Conservation (phyloP, 2,888 invertebrate species). For the Cabera pusaria region DNA sequence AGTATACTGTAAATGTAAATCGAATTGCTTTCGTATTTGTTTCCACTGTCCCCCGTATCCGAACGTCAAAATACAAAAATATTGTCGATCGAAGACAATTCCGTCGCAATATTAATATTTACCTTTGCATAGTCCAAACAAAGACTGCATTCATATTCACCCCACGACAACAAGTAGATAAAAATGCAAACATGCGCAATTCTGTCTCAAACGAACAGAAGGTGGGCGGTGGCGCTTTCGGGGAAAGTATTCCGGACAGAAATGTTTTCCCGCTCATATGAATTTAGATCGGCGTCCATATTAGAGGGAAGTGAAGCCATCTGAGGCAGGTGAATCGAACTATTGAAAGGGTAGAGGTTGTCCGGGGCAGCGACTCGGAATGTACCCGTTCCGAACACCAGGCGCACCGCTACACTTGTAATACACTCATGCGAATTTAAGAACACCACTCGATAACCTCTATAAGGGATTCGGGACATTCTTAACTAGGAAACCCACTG, state of each 20-base stretch:
- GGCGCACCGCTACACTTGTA: constrained; percentile 39
- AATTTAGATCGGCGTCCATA: constrained; percentile 74
- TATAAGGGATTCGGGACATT: constrained; percentile 12
- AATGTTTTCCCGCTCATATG: constrained; percentile 76
- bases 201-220: constrained; percentile 74
- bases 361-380: constrained; percentile 36
- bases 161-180: constrained; percentile 79
- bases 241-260: constrained; percentile 66
- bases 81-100: constrained; percentile 54
- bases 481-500: neutral
- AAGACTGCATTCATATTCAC: constrained; percentile 75
- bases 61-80: constrained; percentile 43
- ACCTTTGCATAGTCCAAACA: constrained; percentile 68
- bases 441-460: constrained; percentile 23
- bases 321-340: constrained; percentile 67
- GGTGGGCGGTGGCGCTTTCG: constrained; percentile 51
- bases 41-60: constrained; percentile 20
- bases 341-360: constrained; percentile 56
- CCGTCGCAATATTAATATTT: constrained; percentile 67
- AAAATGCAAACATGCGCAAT: constrained; percentile 80
- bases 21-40: constrained; percentile 18
- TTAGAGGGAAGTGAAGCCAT: constrained; percentile 69
- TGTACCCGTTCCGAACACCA: constrained; percentile 45
- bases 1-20: constrained; percentile 15
- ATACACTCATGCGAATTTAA: constrained; percentile 45